phyloP scores from a whole-genome alignment of 1,140 invertebrate species.

The Cyclina sinensis region DNA sequence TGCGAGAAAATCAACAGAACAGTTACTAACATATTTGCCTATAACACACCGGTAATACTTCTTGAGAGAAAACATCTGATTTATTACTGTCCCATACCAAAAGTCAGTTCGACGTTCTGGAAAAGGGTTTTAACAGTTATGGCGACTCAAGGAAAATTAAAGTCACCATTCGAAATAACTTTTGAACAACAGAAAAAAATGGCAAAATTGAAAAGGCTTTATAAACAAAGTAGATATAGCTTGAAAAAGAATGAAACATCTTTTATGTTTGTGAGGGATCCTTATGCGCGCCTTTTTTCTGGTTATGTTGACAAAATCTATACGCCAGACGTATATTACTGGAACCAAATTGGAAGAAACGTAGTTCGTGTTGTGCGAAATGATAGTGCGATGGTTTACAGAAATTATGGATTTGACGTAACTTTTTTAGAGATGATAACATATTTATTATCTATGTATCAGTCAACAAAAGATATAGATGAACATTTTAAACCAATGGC shows the following conservation, averaged over 20 bases:
- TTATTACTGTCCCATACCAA: slow-evolving; percentile 59
- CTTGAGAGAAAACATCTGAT: slow-evolving; percentile 10
- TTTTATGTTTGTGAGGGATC: slow-evolving; percentile 54
- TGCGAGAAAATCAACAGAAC: neutral
- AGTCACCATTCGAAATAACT: slow-evolving; percentile 13
- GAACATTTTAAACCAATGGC: slow-evolving; percentile 84
- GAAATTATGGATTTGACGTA: slow-evolving; percentile 39
- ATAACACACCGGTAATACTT: neutral
- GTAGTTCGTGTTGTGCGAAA: neutral
- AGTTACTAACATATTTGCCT: neutral
- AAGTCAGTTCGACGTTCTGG: slow-evolving; percentile 58
- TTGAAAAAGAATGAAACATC: neutral
- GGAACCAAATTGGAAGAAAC: slow-evolving; percentile 1
- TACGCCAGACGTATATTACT: slow-evolving; percentile 2
- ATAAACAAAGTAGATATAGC: too few species aligned
- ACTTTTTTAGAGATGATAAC: slow-evolving; percentile 58
- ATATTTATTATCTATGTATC: neutral
- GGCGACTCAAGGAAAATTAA: neutral
- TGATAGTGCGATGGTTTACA: too few species aligned
- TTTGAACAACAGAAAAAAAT: neutral
- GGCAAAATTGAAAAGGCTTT: neutral
- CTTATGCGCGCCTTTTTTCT: slow-evolving; percentile 50
- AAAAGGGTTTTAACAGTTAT: slow-evolving; percentile 18
- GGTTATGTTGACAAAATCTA: slow-evolving; percentile 61
- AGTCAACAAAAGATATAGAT: slow-evolving; percentile 51